Evolutionary conservation across 2,888 invertebrate genomes (phyloP).

Genomic region (Cephus pygmeus): DNA sequence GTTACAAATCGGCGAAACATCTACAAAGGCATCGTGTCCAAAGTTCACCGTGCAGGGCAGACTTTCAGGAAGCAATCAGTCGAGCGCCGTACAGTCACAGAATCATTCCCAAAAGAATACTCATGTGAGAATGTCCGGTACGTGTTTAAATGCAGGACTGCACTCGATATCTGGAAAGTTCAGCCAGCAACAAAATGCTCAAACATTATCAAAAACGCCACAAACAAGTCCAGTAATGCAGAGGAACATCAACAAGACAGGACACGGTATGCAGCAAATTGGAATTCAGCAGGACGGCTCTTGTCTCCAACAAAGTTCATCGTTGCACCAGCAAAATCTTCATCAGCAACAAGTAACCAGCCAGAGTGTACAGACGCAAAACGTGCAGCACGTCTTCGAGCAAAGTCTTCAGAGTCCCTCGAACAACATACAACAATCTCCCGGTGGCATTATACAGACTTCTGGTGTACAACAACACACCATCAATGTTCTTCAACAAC

Average conservation of each 20-base stretch:
- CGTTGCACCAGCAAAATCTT: conserved; percentile 56
- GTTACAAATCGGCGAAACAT: conserved; percentile 23
- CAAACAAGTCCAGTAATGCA: conserved; percentile 31
- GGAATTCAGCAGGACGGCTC: conserved; percentile 21
- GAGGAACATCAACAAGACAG: conserved; percentile 28
- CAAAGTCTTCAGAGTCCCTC: conserved; percentile 53
- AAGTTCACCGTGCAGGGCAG: conserved; percentile 27
- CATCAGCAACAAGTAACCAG: conserved; percentile 48
- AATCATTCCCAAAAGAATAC: background rate
- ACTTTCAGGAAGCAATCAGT: background rate
- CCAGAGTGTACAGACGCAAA: conserved; percentile 56
- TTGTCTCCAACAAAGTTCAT: conserved; percentile 24
- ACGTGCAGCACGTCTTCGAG: conserved; percentile 57
- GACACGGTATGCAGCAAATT: conserved; percentile 45
- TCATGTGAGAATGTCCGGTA: background rate
- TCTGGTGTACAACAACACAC: conserved; percentile 47
- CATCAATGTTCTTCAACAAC: conserved; percentile 54
- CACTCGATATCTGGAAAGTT: background rate
- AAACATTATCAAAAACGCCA: conserved; percentile 10
- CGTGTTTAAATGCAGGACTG: background rate
- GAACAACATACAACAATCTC: conserved; percentile 45
- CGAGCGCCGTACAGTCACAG: background rate
- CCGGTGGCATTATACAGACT: conserved; percentile 26
- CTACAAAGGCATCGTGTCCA: conserved; percentile 26
- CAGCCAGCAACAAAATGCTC: conserved; percentile 5